These are phyloP conservation scores for Antechinus stuartii DNA, from an alignment of 2,113 vertebrate genomes.

Conservation along the genomic window DNA sequence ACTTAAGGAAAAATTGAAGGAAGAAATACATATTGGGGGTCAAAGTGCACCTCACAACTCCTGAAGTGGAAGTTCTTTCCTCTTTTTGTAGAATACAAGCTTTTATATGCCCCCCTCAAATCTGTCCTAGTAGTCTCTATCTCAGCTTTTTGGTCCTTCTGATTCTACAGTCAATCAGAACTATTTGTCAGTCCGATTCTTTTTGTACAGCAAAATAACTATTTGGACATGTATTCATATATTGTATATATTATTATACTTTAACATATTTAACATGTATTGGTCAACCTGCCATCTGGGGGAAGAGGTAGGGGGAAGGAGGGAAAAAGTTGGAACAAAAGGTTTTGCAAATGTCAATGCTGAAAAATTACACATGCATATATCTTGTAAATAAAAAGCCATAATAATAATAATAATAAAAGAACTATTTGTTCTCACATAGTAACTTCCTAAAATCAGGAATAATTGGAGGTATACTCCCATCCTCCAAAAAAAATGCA, in stretches of 20 bases:
- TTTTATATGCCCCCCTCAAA: not conserved
- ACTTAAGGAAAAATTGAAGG: not conserved
- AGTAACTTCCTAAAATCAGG: not conserved
- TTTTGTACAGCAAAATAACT: too few relatives aligned
- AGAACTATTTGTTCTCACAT: not conserved
- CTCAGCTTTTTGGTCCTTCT: not conserved
- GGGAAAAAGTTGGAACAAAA: too few relatives aligned
- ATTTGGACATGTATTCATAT: too few relatives aligned
- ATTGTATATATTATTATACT: too few relatives aligned
- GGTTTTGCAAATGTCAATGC: too few relatives aligned
- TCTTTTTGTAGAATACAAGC: not conserved
- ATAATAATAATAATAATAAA: too few relatives aligned
- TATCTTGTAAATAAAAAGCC: too few relatives aligned
- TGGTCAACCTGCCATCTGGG: too few relatives aligned
- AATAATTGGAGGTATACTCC: too few relatives aligned
- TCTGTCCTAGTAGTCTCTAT: not conserved
- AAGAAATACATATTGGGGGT: not conserved
- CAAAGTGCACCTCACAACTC: not conserved
- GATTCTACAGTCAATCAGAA: not conserved
- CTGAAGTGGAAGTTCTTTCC: not conserved
- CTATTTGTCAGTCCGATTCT: not conserved
- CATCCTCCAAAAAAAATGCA: not conserved
- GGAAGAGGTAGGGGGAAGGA: too few relatives aligned
- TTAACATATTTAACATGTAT: too few relatives aligned
- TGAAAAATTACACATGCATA: too few relatives aligned